Evolutionary conservation across 2,888 invertebrate genomes (phyloP).

Genomic region (Gymnosoma rotundatum): DNA sequence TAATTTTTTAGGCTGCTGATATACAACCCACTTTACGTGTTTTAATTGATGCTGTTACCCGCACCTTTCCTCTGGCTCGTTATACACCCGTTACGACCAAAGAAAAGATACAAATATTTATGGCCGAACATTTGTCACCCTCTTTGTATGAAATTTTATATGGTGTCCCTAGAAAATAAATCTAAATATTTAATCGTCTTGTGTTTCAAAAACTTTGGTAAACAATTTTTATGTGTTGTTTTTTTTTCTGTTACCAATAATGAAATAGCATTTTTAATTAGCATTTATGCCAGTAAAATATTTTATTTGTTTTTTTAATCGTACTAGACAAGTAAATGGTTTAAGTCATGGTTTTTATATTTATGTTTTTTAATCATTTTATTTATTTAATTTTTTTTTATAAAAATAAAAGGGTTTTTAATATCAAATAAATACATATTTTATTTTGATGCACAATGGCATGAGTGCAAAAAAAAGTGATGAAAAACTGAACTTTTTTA

Average conservation of each 20-base stretch:
- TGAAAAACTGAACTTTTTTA: too few species aligned
- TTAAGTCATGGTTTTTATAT: too few species aligned
- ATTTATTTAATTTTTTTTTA: background rate
- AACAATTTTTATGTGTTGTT: background rate
- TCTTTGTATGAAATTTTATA: constrained; percentile 92
- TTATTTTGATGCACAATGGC: too few species aligned
- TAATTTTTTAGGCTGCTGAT: constrained; percentile 86
- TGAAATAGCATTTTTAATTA: constrained; percentile 66
- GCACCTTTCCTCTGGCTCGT: constrained; percentile 91
- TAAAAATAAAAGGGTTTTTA: too few species aligned
- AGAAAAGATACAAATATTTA: constrained; percentile 90
- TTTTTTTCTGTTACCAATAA: constrained; percentile 10
- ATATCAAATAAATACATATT: too few species aligned
- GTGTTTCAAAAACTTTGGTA: too few species aligned
- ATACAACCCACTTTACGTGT: constrained; percentile 89
- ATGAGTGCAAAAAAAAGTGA: too few species aligned
- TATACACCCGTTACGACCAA: constrained; percentile 91
- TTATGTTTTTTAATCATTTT: background rate
- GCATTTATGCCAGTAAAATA: constrained; percentile 65
- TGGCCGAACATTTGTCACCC: constrained; percentile 91
- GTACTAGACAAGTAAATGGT: background rate
- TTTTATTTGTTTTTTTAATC: constrained; percentile 20
- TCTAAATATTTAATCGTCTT: too few species aligned
- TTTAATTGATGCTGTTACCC: constrained; percentile 89
- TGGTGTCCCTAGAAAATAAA: constrained; percentile 75